These are phyloP conservation scores for Agriotes lineatus DNA, from an alignment of 2,888 invertebrate genomes.

Conservation along the genomic window DNA sequence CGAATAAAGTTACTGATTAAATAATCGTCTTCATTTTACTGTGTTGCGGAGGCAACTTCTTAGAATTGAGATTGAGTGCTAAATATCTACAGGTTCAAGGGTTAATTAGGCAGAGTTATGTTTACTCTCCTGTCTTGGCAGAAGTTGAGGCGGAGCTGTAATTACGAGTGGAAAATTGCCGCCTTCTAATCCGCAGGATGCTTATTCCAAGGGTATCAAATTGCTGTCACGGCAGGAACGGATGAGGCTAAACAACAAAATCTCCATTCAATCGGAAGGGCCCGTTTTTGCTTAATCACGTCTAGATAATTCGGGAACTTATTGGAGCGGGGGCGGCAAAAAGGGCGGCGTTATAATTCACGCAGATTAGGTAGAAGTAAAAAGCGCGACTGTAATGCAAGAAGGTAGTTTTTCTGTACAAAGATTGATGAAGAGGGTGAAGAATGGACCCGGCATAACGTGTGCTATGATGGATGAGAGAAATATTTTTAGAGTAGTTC, in stretches of 20 bases:
- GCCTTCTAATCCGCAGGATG: not conserved
- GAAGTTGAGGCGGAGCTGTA: too few relatives aligned
- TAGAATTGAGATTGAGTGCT: too few relatives aligned
- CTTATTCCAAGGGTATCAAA: too few relatives aligned
- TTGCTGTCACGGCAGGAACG: not conserved
- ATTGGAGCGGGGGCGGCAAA: slow-evolving; percentile 1
- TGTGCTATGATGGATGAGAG: slow-evolving; percentile 34
- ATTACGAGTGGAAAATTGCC: not conserved
- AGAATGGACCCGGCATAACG: slow-evolving; percentile 34
- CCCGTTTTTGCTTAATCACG: slow-evolving; percentile 16
- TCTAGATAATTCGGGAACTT: slow-evolving; percentile 8
- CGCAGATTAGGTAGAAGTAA: slow-evolving; percentile 21
- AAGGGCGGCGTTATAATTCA: slow-evolving; percentile 19
- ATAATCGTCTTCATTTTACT: too few relatives aligned
- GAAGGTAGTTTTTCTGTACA: slow-evolving; percentile 31
- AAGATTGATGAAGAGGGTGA: slow-evolving; percentile 37
- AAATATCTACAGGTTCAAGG: too few relatives aligned
- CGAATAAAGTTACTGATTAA: too few relatives aligned
- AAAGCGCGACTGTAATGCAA: slow-evolving; percentile 22
- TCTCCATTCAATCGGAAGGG: not conserved
- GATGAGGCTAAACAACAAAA: not conserved
- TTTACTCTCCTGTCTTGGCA: too few relatives aligned
- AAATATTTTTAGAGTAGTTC: slow-evolving; percentile 29
- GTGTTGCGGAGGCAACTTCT: too few relatives aligned
- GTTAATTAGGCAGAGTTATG: too few relatives aligned